phyloP scores from a whole-genome alignment of 2,888 invertebrate genomes.

The Girardia tigrina region DNA sequence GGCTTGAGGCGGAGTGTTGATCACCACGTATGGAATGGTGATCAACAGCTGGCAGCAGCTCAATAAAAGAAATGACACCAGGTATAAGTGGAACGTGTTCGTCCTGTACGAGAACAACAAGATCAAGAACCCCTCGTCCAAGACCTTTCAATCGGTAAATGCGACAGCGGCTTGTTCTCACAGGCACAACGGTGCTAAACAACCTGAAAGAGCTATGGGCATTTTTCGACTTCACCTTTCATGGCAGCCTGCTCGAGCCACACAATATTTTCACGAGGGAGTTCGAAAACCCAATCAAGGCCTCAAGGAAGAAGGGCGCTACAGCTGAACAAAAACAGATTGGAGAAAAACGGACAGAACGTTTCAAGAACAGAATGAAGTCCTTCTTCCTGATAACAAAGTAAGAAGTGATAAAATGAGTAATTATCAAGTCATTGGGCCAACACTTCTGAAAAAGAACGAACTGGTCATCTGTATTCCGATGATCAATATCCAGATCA shows the following conservation, averaged over 20 bases:
- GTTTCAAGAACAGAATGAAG: no score
- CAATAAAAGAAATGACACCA: no score
- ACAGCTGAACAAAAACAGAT: constrained; percentile 47
- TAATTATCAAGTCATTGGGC: no score
- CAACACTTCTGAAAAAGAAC: no score
- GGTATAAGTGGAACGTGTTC: constrained; percentile 45
- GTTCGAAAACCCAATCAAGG: constrained; percentile 49
- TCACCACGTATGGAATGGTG: constrained; percentile 51
- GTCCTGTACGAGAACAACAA: constrained; percentile 59
- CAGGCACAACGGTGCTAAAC: constrained; percentile 83
- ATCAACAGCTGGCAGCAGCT: constrained; percentile 44
- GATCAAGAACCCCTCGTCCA: constrained; percentile 64
- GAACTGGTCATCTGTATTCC: no score
- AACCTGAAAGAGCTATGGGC: constrained; percentile 61
- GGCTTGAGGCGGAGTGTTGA: constrained; percentile 49
- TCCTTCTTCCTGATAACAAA: no score
- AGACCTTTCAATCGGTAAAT: constrained; percentile 49
- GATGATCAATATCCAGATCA: no score
- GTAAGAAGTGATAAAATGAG: no score
- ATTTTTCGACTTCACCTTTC: constrained; percentile 51
- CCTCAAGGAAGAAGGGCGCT: constrained; percentile 41
- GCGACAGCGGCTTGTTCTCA: constrained; percentile 59
- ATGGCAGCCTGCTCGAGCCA: constrained; percentile 50
- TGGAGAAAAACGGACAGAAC: no score
- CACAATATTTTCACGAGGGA: constrained; percentile 49